Percentiles rank a stretch among this genome's conserved stretches.
phyloP scores from a whole-genome alignment of 30 jellyfish, hydroid and myxozoan genomes.

The Cassiopea andromeda region DNA sequence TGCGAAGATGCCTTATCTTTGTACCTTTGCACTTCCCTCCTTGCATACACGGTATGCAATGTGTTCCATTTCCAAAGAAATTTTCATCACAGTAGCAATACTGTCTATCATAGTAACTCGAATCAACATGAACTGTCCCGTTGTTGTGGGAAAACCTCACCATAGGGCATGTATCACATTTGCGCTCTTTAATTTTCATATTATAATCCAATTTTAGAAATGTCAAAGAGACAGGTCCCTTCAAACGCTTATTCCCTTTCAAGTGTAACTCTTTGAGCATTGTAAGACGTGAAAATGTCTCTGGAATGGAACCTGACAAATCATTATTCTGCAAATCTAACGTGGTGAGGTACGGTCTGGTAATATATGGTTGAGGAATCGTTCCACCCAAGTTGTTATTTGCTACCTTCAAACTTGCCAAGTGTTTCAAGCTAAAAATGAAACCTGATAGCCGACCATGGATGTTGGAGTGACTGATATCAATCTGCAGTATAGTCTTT shows the following conservation, averaged over 20 bases:
- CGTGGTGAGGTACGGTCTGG: slow-evolving; percentile 29
- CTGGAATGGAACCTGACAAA: slow-evolving; percentile 51
- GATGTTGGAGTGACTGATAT: slow-evolving; percentile 49
- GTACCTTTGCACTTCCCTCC: slow-evolving; percentile 46
- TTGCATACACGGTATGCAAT: slow-evolving; percentile 41
- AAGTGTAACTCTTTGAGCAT: slow-evolving; percentile 35
- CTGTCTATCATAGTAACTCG: slow-evolving; percentile 50
- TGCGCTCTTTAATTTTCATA: slow-evolving; percentile 11
- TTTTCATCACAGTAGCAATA: slow-evolving; percentile 60
- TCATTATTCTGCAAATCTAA: slow-evolving; percentile 47
- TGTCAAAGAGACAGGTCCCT: slow-evolving; percentile 26
- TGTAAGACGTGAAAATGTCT: slow-evolving; percentile 39
- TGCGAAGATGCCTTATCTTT: not conserved
- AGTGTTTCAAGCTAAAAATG: slow-evolving; percentile 13
- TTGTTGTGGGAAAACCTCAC: slow-evolving; percentile 57
- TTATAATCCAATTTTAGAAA: slow-evolving; percentile 29
- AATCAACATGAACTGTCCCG: slow-evolving; percentile 47
- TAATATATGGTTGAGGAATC: slow-evolving; percentile 38
- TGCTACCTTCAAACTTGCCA: slow-evolving; percentile 35
- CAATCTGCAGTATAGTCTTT: slow-evolving; percentile 32
- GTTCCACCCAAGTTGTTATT: slow-evolving; percentile 10
- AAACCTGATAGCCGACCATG: slow-evolving; percentile 27
- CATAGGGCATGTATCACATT: slow-evolving; percentile 36
- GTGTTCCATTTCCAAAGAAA: slow-evolving; percentile 47
- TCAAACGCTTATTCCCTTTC: slow-evolving; percentile 20